A percentile compares a stretch with the other conserved stretches of the same genome.
These are phyloP conservation scores for Trachymyrmex cornetzi DNA, from an alignment of 1,140 invertebrate genomes.

Conservation along the genomic window DNA sequence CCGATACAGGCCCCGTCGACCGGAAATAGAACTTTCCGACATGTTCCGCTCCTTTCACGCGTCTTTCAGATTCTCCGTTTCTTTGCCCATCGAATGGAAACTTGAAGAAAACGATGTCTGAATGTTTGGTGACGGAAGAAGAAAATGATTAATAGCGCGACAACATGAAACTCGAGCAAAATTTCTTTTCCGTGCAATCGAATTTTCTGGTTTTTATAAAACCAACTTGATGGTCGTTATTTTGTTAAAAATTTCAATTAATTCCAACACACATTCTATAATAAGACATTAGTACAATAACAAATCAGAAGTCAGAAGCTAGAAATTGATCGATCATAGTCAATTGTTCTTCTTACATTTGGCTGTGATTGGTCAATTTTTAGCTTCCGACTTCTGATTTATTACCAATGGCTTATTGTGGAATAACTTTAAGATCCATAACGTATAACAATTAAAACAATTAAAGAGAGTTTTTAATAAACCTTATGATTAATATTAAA, in stretches of 20 bases:
- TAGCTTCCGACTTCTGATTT: too few species aligned
- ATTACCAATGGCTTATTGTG: too few species aligned
- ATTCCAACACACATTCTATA: background rate
- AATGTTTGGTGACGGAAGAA: slow-evolving; percentile 41
- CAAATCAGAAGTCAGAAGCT: too few species aligned
- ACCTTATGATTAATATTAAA: background rate
- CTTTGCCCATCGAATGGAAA: slow-evolving; percentile 44
- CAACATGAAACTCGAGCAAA: background rate
- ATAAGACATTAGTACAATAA: too few species aligned
- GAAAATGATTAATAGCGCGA: slow-evolving; percentile 34
- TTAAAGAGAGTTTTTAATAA: background rate
- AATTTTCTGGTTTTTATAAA: background rate
- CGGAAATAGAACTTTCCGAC: slow-evolving; percentile 74
- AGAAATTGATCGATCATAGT: too few species aligned
- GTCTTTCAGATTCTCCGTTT: slow-evolving; percentile 54
- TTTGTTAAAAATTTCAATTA: background rate
- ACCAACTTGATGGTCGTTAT: background rate
- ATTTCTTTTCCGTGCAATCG: background rate
- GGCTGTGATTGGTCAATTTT: too few species aligned
- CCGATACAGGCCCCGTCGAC: slow-evolving; percentile 76
- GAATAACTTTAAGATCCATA: too few species aligned
- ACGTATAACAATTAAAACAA: background rate
- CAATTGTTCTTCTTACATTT: too few species aligned
- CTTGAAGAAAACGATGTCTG: slow-evolving; percentile 43
- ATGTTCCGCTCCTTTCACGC: slow-evolving; percentile 45